A percentile compares a stretch with the other conserved stretches of the same genome.
These are phyloP conservation scores for Anagyrus pseudococci DNA, from an alignment of 2,888 invertebrate species.

Conservation along the genomic window DNA sequence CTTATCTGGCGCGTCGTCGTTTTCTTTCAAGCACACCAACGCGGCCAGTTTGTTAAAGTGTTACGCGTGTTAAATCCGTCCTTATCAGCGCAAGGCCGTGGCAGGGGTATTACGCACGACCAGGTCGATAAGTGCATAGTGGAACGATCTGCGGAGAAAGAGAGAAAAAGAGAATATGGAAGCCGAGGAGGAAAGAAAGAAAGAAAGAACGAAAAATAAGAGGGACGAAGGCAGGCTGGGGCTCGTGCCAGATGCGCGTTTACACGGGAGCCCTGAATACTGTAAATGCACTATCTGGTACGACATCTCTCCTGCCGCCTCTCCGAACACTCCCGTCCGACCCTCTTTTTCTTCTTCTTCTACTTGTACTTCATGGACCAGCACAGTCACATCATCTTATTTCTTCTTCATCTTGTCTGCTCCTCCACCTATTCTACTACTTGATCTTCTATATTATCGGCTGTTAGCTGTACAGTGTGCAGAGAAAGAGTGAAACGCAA, in stretches of 20 bases:
- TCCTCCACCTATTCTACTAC: too few species aligned
- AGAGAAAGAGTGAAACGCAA: constrained; percentile 17
- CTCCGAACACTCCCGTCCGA: constrained; percentile 9
- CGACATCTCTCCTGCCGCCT: constrained; percentile 77
- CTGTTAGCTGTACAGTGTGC: constrained; percentile 12
- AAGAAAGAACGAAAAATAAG: constrained; percentile 26
- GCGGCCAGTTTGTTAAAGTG: too few species aligned
- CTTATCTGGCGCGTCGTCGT: too few species aligned
- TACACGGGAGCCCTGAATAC: constrained; percentile 74
- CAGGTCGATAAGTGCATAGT: too few species aligned
- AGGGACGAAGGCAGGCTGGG: constrained; percentile 66
- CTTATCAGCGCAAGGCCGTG: too few species aligned
- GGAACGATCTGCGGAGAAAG: too few species aligned
- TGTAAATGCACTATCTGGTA: constrained; percentile 99
- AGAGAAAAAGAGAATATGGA: constrained; percentile 12
- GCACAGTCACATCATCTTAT: too few species aligned
- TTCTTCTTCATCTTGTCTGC: too few species aligned
- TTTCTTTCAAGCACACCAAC: too few species aligned
- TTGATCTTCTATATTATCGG: neutral
- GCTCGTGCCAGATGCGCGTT: constrained; percentile 99
- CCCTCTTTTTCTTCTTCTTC: constrained; percentile 12
- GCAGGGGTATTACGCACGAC: too few species aligned
- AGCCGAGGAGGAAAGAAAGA: constrained; percentile 28
- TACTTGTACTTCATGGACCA: constrained; percentile 21
- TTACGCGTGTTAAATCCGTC: too few species aligned